Percentiles rank a stretch among this genome's conserved stretches.
Conservation (phyloP, 1,140 invertebrate species). For the Drosophila lacertosa region DNA sequence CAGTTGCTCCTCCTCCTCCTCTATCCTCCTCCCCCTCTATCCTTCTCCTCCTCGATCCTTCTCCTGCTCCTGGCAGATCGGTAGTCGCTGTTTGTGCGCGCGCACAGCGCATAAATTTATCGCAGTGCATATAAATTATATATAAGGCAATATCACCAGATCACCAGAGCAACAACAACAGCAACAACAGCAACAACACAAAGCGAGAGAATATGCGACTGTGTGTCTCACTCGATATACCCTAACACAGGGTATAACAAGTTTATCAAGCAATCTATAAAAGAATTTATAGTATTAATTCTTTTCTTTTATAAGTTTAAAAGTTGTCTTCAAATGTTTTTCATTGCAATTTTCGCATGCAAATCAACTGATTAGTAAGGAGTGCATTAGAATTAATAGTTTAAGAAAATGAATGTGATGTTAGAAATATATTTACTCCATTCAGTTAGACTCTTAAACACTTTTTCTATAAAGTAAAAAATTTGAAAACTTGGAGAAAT, state of each 20-base stretch:
- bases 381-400: too few species aligned
- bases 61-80: constrained; percentile 6
- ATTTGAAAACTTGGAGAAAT: too few species aligned
- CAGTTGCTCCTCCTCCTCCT: neutral
- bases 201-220: neutral
- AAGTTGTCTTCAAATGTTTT: too few species aligned
- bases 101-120: constrained; percentile 80
- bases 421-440: too few species aligned
- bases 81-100: constrained; percentile 65
- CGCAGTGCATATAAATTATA: constrained; percentile 82
- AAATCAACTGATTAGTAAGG: too few species aligned
- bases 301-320: too few species aligned
- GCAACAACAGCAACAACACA: constrained; percentile 17
- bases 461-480: too few species aligned
- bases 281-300: too few species aligned
- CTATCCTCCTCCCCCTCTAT: neutral
- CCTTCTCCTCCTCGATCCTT: neutral
- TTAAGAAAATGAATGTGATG: too few species aligned
- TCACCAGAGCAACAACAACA: constrained; percentile 38
- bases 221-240: neutral
- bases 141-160: constrained; percentile 76
- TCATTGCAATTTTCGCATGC: too few species aligned
- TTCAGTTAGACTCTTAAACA: too few species aligned
- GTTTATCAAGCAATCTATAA: neutral
- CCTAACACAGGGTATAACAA: neutral